Evolutionary conservation across 2,888 invertebrate genomes (phyloP).

Genomic region (Pachliopta kotzebuea): DNA sequence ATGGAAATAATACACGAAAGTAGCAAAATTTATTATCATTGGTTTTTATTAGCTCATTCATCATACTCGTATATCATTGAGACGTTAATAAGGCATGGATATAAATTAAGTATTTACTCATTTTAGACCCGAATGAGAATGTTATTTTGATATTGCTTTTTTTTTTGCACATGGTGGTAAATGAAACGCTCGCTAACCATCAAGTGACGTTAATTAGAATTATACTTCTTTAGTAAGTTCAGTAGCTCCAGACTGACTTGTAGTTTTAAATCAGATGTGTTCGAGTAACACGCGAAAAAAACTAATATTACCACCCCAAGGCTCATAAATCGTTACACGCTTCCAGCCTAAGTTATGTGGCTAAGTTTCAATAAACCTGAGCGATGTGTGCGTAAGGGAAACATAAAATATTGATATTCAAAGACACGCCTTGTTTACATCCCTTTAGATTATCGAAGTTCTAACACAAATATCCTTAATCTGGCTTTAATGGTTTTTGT

Average conservation of each 20-base stretch:
- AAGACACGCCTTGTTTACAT: constrained; percentile 8
- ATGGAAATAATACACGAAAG: neutral
- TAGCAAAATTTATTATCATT: neutral
- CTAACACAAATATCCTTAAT: neutral
- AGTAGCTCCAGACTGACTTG: too few species aligned
- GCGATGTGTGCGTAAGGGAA: constrained; percentile 1
- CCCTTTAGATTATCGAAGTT: neutral
- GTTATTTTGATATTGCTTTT: too few species aligned
- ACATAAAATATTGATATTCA: constrained; percentile 12
- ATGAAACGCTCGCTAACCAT: too few species aligned
- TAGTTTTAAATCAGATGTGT: neutral
- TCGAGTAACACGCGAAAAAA: neutral
- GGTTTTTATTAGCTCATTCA: neutral
- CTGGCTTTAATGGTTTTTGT: neutral
- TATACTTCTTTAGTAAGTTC: too few species aligned
- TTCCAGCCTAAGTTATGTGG: constrained; percentile 2
- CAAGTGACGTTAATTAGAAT: neutral
- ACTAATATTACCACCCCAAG: neutral
- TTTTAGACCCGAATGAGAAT: too few species aligned
- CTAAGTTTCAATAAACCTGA: constrained; percentile 18
- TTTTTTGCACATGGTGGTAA: too few species aligned
- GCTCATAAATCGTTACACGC: constrained; percentile 8
- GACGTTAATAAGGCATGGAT: neutral
- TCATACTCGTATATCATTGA: neutral
- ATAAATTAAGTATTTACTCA: too few species aligned